These are phyloP conservation scores for Chaitophorus viminalis DNA, from an alignment of 2,888 invertebrate genomes.

Conservation along the genomic window DNA sequence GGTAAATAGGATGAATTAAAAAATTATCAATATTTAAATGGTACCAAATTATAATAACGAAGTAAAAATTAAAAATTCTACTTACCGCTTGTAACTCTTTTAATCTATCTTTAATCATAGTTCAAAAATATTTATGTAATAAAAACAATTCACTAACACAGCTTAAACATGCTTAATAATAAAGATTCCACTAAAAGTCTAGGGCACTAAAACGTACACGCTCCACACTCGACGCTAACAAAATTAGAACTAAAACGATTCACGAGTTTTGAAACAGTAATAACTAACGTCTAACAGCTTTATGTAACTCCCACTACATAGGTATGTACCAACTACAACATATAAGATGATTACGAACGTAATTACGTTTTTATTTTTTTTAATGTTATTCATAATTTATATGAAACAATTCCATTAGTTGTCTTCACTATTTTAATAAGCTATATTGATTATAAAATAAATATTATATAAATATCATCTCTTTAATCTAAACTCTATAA, in stretches of 20 bases:
- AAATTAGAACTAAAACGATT: constrained; percentile 29
- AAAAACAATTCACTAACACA: neutral
- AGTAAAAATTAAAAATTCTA: constrained; percentile 6
- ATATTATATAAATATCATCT: too few species aligned
- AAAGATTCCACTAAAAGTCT: too few species aligned
- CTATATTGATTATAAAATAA: too few species aligned
- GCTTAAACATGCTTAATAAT: constrained; percentile 14
- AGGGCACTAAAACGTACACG: too few species aligned
- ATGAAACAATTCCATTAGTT: too few species aligned
- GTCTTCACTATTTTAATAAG: too few species aligned
- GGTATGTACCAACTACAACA: neutral
- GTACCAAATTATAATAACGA: neutral
- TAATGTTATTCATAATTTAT: too few species aligned
- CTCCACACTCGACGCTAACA: constrained; percentile 25
- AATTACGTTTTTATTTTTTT: neutral
- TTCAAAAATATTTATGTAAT: neutral
- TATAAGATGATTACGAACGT: neutral
- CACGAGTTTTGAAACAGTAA: constrained; percentile 20
- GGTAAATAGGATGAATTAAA: too few species aligned
- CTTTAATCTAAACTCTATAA: too few species aligned
- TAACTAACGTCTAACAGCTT: constrained; percentile 8
- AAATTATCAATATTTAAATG: neutral
- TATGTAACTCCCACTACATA: constrained; percentile 37
- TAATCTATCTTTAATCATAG: constrained; percentile 65
- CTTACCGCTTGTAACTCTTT: constrained; percentile 64